These are phyloP conservation scores for Lasioglossum malachurum DNA, from an alignment of 2,888 invertebrate species.

Conservation along the genomic window DNA sequence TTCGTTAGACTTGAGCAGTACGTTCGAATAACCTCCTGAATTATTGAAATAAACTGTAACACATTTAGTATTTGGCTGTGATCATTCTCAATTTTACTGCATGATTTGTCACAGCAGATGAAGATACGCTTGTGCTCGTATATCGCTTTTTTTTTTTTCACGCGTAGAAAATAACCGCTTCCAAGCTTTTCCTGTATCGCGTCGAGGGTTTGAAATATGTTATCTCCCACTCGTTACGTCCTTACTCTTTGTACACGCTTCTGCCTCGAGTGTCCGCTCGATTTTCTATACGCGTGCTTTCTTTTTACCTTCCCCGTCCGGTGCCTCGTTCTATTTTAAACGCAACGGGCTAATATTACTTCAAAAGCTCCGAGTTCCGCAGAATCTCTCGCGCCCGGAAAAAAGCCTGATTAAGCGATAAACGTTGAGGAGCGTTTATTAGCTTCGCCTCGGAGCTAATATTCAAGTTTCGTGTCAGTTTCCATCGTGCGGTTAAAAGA, in stretches of 20 bases:
- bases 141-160: neutral
- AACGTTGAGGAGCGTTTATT: constrained; percentile 5
- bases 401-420: constrained; percentile 11
- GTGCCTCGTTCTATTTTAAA: constrained; percentile 42
- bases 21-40: neutral
- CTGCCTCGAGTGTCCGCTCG: constrained; percentile 43
- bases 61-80: neutral
- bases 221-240: constrained; percentile 54
- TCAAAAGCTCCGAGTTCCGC: constrained; percentile 30
- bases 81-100: neutral
- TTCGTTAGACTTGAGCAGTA: neutral
- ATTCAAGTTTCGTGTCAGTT: constrained; percentile 4
- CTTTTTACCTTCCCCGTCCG: neutral
- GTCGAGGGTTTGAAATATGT: constrained; percentile 32
- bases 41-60: no score
- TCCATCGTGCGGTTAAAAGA: neutral
- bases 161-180: constrained; percentile 7
- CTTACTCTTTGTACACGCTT: constrained; percentile 54
- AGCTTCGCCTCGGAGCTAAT: neutral
- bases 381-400: constrained; percentile 25
- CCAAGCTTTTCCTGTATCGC: constrained; percentile 36
- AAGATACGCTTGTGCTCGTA: neutral
- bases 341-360: constrained; percentile 29
- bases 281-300: constrained; percentile 42
- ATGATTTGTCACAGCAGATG: neutral